Evolutionary conservation across 1,140 invertebrate genomes (phyloP).

Genomic region (Apolygus lucorum): DNA sequence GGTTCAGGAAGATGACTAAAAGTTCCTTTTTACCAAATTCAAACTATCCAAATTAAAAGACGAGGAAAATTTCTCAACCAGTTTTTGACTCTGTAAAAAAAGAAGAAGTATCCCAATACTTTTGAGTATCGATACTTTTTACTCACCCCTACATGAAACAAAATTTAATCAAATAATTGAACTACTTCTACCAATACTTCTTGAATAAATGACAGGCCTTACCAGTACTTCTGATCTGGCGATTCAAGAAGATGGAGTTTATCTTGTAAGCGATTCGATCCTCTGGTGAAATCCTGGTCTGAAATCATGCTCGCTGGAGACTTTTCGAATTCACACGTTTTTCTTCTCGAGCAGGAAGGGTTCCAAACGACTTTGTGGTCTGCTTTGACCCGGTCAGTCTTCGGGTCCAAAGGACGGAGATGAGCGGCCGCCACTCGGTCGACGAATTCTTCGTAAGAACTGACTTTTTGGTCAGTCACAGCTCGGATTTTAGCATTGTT

Average conservation of each 20-base stretch:
- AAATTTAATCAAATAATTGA: no score
- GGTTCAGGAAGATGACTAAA: no score
- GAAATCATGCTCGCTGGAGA: neutral
- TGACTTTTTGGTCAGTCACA: slow-evolving; percentile 18
- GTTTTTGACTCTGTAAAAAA: no score
- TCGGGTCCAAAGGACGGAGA: slow-evolving; percentile 21
- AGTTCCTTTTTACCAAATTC: no score
- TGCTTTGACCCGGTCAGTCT: neutral
- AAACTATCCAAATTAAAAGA: no score
- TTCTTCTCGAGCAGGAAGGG: slow-evolving; percentile 1
- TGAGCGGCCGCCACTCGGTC: slow-evolving; percentile 24
- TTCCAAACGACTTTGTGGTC: slow-evolving; percentile 21
- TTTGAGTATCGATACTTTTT: no score
- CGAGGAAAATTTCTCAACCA: no score
- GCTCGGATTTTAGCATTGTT: slow-evolving; percentile 23
- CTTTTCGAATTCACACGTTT: neutral
- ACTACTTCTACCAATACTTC: no score
- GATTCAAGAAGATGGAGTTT: slow-evolving; percentile 4
- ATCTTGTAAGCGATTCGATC: neutral
- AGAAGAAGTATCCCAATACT: no score
- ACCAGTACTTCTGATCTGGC: neutral
- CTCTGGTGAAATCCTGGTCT: neutral
- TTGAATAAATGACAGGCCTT: no score
- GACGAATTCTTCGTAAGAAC: slow-evolving; percentile 23
- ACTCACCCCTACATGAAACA: no score